Percentiles rank a stretch among this genome's conserved stretches.
phyloP scores from a whole-genome alignment of 2,888 invertebrate species.

The Craniophora ligustri region DNA sequence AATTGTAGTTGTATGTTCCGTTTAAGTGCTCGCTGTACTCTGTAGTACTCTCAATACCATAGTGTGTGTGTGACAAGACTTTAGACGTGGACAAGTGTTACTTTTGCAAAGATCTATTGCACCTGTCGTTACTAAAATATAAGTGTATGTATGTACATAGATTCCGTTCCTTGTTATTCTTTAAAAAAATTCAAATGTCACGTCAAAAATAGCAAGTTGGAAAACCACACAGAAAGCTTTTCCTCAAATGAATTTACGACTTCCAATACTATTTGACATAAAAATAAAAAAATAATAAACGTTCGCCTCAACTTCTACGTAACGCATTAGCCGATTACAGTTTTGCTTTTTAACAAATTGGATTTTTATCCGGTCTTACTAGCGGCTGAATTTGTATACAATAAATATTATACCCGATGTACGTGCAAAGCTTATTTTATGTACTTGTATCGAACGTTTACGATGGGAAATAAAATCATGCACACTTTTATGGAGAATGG shows the following conservation, averaged over 20 bases:
- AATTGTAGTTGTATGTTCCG: no score
- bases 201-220: background rate
- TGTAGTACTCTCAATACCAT: no score
- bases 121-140: no score
- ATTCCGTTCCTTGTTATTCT: no score
- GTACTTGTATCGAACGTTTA: slow-evolving; percentile 41
- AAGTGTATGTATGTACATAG: no score
- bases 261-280: slow-evolving; percentile 27
- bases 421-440: slow-evolving; percentile 28
- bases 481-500: slow-evolving; percentile 31
- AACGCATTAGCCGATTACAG: slow-evolving; percentile 39
- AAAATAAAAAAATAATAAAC: slow-evolving; percentile 12
- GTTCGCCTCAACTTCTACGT: slow-evolving; percentile 7
- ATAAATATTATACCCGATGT: slow-evolving; percentile 15
- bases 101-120: no score
- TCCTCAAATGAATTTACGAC: slow-evolving; percentile 20
- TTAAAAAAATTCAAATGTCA: background rate
- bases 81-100: no score
- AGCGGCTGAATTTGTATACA: slow-evolving; percentile 17
- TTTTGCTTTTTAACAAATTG: slow-evolving; percentile 37
- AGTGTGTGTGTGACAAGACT: no score
- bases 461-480: slow-evolving; percentile 45
- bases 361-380: slow-evolving; percentile 27
- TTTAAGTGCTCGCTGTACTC: no score
- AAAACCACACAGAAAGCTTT: background rate